Percentiles rank a stretch among this genome's conserved stretches.
Conservation (phyloP, 2,797 vertebrate species). For the Gallinago solitaria region DNA sequence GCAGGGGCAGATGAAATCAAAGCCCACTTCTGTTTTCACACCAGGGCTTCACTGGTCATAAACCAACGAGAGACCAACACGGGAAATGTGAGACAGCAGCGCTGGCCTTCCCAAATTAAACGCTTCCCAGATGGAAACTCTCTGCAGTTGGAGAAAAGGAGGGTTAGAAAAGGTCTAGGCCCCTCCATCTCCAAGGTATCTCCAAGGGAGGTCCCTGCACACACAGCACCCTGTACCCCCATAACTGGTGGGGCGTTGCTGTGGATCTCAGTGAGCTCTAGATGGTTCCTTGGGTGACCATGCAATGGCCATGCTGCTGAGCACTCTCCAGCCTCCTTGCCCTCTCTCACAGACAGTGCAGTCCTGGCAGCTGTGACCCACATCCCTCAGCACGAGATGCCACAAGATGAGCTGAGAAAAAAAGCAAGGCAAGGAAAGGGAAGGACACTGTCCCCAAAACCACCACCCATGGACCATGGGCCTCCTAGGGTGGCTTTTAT, state of each 20-base stretch:
- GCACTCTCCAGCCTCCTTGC: not conserved
- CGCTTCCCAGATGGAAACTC: not conserved
- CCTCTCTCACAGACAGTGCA: not conserved
- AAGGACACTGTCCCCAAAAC: not conserved
- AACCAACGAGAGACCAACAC: not conserved
- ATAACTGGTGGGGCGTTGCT: rapidly evolving
- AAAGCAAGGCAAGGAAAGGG: not conserved
- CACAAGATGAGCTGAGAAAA: not conserved
- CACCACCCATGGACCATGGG: not conserved
- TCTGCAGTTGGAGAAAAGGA: not conserved
- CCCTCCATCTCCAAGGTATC: not conserved
- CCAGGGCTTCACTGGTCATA: conserved; percentile 46
- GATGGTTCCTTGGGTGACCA: not conserved
- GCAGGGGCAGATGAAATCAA: conserved; percentile 55
- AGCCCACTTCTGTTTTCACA: conserved; percentile 40
- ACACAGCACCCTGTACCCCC: not conserved
- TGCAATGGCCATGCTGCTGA: not conserved
- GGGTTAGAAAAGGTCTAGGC: not conserved
- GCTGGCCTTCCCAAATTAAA: conserved; percentile 7
- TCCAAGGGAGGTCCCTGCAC: not conserved
- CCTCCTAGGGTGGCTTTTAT: not conserved
- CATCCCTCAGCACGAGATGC: not conserved
- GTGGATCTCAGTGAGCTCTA: not conserved
- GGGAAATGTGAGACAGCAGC: not conserved
- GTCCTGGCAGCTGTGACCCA: not conserved